Evolutionary conservation across 2,113 vertebrate species (phyloP), one percentile per base, ranked within the genome.

Genomic region (Bostrychus sinensis): DNA sequence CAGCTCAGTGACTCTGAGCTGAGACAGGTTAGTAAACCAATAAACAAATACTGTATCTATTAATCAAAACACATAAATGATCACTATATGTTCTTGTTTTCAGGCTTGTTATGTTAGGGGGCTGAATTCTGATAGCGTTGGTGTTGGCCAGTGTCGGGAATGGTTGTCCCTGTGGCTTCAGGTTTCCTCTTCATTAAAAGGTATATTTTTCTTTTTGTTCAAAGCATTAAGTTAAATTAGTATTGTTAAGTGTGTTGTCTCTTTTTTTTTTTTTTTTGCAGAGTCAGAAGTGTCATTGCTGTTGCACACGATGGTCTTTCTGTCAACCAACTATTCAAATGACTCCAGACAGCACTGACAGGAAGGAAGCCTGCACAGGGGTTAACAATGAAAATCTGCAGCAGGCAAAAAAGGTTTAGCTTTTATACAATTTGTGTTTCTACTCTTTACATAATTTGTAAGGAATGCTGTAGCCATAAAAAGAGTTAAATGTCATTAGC

Each of bases 21-120:
- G 5, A 85, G 79, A 78, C 90, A 90, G 90, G 96, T 97, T 69
- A 86, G 92, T 42, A 13, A 0, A 30, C 36, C 8, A 1, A 14
- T 13, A 43, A 8, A 23, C 1, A 28, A 39, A n/a, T n/a, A n/a
- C n/a, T n/a, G n/a, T 17, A 14, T 3, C 10, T 7, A 7, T 32
- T 16, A 39, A 11, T 11, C 11, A 39, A 39, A 39, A 6, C 3
- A 9, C 14, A n/a, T 22, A 26, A 12, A 12, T 5, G n/a, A n/a
- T n/a, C n/a, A 22, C 13, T 2, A 36, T 14, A 1, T 37, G 37
- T 74, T 10, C 59, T 7, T 66, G 2, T 62, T 61, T 54, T 2
- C 73, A 98, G 96, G 96, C 96, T 16, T 98, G 96, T 82, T 96
- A 94, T 37, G 39, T 94, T 7, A 92, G 96, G 3, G 96, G 96